Evolutionary conservation across 2,888 invertebrate species (phyloP).

Genomic region (Acronicta psi): DNA sequence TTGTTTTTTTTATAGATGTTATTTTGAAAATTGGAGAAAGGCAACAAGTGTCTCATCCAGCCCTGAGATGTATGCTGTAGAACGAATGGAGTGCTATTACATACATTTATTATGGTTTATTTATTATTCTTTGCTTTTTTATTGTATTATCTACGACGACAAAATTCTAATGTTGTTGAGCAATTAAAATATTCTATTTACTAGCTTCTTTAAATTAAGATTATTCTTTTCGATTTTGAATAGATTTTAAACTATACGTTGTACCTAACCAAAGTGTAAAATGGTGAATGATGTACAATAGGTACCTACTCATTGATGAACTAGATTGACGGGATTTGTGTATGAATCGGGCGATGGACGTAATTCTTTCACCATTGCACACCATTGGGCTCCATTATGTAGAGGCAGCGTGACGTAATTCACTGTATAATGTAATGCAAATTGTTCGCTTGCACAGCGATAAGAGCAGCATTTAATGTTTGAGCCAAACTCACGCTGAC

Average conservation of each 20-base stretch:
- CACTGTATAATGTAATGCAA: conserved; percentile 43
- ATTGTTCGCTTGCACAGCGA: conserved; percentile 45
- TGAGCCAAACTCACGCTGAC: conserved; percentile 39
- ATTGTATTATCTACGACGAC: too few species aligned
- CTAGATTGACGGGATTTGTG: conserved; percentile 19
- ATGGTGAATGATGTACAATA: conserved; percentile 14
- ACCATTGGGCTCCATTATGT: conserved; percentile 27
- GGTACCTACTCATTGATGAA: conserved; percentile 22
- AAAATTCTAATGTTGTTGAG: too few species aligned
- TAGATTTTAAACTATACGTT: too few species aligned
- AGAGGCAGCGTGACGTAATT: conserved; percentile 38
- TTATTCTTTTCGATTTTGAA: too few species aligned
- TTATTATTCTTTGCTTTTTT: too few species aligned
- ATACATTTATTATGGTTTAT: too few species aligned
- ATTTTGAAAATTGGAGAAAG: too few species aligned
- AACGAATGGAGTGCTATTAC: too few species aligned
- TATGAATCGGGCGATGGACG: conserved; percentile 15
- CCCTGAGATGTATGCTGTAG: too few species aligned
- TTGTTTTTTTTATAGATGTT: conserved; percentile 13
- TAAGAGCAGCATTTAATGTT: conserved; percentile 46
- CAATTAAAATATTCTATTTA: too few species aligned
- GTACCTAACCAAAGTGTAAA: neutral
- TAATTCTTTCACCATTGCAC: conserved; percentile 25
- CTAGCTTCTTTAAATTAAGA: too few species aligned
- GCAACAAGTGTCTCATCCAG: too few species aligned